These are phyloP conservation scores for Melanerpes aurifrons DNA, from an alignment of 2,113 vertebrate genomes.

Conservation along the genomic window DNA sequence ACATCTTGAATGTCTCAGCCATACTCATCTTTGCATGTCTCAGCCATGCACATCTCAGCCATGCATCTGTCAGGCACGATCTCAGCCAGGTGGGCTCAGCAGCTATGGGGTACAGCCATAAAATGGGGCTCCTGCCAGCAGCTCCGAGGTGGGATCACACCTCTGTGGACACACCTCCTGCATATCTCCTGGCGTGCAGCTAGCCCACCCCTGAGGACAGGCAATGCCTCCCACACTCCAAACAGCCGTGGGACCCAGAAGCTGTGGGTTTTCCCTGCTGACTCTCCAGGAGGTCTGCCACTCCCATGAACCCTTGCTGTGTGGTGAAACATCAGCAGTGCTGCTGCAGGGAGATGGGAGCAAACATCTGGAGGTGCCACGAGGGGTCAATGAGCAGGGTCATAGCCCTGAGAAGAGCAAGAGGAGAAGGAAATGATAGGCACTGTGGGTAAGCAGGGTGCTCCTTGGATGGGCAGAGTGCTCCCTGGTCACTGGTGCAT, in stretches of 20 bases:
- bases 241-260: rapidly evolving
- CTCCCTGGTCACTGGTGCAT: rapidly evolving
- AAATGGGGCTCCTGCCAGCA: not conserved
- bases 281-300: not conserved
- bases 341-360: not conserved
- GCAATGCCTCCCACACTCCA: not conserved
- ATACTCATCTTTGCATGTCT: too few species aligned
- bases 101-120: rapidly evolving
- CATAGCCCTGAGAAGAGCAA: not conserved
- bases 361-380: not conserved
- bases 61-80: not conserved
- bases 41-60: not conserved
- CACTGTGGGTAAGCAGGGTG: not conserved
- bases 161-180: not conserved
- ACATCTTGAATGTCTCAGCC: not conserved
- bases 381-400: rapidly evolving
- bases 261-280: not conserved
- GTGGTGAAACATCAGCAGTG: rapidly evolving
- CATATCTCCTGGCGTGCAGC: rapidly evolving
- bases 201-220: rapidly evolving
- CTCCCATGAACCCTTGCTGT: rapidly evolving
- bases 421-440: not conserved
- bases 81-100: not conserved
- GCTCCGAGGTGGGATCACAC: not conserved
- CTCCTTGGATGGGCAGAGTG: not conserved